Base-by-base conservation (phyloP, 2,113 vertebrate genomes). In the Plecotus auritus region DNA sequence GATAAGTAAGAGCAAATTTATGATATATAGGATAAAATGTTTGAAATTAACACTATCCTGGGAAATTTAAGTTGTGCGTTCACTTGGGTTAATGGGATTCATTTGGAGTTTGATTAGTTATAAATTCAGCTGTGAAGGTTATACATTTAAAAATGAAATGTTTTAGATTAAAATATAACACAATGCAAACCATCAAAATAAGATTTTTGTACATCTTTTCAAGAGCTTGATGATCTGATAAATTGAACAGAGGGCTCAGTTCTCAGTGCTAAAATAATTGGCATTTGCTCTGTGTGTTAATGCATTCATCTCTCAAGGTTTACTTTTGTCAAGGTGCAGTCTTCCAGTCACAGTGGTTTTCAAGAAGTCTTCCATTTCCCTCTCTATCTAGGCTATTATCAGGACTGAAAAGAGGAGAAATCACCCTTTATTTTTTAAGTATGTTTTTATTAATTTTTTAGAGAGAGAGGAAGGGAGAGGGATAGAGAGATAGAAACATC, bases 261-360 rank as follows among this genome's bases (percentile, higher is more conserved):
- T 85, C 61, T 90, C 35, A 61, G 10, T 8, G 1, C 35, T 88
- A 84, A 95, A 64, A 92, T 95, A 61, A 77, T 51, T 69, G 35
- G 10, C 17, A 61, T 28, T 88, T 88, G 37, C 37, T 13, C 35
- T 42, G 35, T 47, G 16, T 47, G 20, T 26, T 54, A 87, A 47
- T 73, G 70, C 91, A 30, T 64, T 73, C 45, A 54, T 74, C 67
- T 91, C 67, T 91, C 32, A 67, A 82, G 54, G 72, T 95, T 95
- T 67, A 32, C 1, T 69, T 87, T 76, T 73, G 10, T 87, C 82
- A 10, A 67, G 18, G 47, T 73, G 82, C 56, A 78, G 64, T 14
- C 72, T 90, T 90, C 49, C 32, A 49, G 76, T 72, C 74, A 81
- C 23, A 37, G 40, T 7, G n/a, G 18, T 37, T 92, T 80, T 51